phyloP scores from a whole-genome alignment of 2,797 vertebrate species.

The Gymnoscopelus microlampas region DNA sequence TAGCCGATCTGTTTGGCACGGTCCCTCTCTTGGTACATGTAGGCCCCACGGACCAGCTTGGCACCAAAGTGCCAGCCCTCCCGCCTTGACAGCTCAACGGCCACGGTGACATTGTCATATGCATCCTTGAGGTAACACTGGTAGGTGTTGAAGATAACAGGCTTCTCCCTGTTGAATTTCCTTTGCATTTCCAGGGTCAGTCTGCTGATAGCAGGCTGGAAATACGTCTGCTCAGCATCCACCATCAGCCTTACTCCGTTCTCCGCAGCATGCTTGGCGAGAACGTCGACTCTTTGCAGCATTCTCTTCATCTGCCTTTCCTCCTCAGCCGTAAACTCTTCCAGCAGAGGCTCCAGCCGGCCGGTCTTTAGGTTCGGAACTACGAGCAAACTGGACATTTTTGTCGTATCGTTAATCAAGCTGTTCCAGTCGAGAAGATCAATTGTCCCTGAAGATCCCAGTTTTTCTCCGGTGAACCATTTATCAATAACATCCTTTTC shows the following conservation, averaged over 20 bases:
- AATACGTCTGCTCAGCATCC: constrained; percentile 95
- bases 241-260: constrained; percentile 92
- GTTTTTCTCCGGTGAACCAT: constrained; percentile 88
- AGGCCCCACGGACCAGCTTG: constrained; percentile 94
- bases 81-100: constrained; percentile 86
- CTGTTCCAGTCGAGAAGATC: constrained; percentile 95
- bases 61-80: constrained; percentile 92
- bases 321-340: constrained; percentile 87
- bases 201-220: constrained; percentile 93
- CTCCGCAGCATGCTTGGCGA: constrained; percentile 89
- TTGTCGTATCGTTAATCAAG: constrained; percentile 86
- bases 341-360: constrained; percentile 89
- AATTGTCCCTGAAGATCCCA: constrained; percentile 86
- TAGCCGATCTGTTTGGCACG: constrained; percentile 88
- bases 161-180: constrained; percentile 87
- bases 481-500: constrained; percentile 85
- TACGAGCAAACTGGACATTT: constrained; percentile 88
- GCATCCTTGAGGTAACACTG: constrained; percentile 95
- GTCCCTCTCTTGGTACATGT: constrained; percentile 93
- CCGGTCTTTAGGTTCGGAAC: constrained; percentile 90
- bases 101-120: constrained; percentile 87
- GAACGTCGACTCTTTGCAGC: constrained; percentile 89
- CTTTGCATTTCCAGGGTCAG: constrained; percentile 92
- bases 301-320: constrained; percentile 93
- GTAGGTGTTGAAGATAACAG: constrained; percentile 91